Percentiles rank a stretch among this genome's conserved stretches.
These are phyloP conservation scores for Enteromius paludinosus DNA, from an alignment of 2,797 vertebrate genomes.

Conservation along the genomic window DNA sequence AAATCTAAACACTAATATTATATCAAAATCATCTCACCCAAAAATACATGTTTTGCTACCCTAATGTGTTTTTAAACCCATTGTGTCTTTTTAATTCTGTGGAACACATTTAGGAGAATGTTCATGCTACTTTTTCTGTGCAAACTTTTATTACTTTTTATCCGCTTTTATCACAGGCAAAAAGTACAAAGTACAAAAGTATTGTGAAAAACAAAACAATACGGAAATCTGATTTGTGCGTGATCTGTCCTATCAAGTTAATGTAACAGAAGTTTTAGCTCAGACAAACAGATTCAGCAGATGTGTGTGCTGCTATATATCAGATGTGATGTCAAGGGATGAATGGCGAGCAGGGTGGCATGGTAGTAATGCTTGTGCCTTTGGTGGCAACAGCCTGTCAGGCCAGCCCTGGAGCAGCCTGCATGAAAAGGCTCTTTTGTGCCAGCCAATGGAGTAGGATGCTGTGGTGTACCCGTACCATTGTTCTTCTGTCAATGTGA, in stretches of 20 bases:
- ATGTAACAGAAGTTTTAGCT: background rate
- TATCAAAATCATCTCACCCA: background rate
- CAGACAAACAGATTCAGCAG: background rate
- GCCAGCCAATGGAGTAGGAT: constrained; percentile 60
- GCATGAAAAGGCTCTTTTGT: constrained; percentile 74
- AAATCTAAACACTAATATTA: too few relatives aligned
- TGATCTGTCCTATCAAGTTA: background rate
- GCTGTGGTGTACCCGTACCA: constrained; percentile 75
- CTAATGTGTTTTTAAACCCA: background rate
- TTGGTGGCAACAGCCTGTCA: constrained; percentile 39
- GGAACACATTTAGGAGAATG: background rate
- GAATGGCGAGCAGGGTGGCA: constrained; percentile 32
- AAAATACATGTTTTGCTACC: background rate
- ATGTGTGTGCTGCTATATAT: background rate
- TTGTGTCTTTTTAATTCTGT: background rate
- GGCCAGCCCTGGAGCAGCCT: constrained; percentile 33
- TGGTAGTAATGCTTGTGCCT: constrained; percentile 49
- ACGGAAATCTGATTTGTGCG: background rate
- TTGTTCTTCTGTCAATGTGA: constrained; percentile 76
- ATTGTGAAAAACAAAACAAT: background rate
- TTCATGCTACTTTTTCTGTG: background rate
- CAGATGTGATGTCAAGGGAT: background rate
- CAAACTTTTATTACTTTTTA: too few relatives aligned
- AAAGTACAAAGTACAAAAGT: background rate
- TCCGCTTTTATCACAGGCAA: too few relatives aligned